Evolutionary conservation across 1,140 invertebrate genomes (phyloP).

Genomic region (Drosophila gunungcola): DNA sequence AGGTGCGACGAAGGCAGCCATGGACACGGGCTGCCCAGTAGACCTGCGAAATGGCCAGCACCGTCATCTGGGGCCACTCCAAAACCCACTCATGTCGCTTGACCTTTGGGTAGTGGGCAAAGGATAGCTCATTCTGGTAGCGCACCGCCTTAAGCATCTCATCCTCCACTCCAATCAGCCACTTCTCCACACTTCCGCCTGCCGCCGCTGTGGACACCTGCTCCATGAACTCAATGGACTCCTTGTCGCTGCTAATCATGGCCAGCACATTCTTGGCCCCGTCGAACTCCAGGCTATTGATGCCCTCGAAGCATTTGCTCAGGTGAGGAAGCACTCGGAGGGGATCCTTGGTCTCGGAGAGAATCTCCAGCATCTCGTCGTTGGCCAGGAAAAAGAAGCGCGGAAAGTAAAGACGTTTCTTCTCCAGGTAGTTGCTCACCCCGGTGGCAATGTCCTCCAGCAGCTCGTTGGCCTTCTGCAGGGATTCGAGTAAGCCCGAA

Average conservation of each 20-base stretch:
- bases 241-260: slow-evolving; percentile 94
- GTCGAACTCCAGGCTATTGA: slow-evolving; percentile 90
- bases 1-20: slow-evolving; percentile 86
- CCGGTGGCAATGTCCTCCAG: slow-evolving; percentile 94
- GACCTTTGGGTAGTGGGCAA: slow-evolving; percentile 89
- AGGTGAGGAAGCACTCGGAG: slow-evolving; percentile 95
- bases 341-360: slow-evolving; percentile 96
- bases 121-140: slow-evolving; percentile 90
- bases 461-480: slow-evolving; percentile 90
- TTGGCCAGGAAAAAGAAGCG: slow-evolving; percentile 98
- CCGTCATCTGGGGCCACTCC: slow-evolving; percentile 95
- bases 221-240: slow-evolving; percentile 90
- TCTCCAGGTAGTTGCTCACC: slow-evolving; percentile 95
- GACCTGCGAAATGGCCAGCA: slow-evolving; percentile 93
- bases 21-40: slow-evolving; percentile 95
- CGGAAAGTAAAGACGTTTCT: slow-evolving; percentile 95
- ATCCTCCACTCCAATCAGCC: slow-evolving; percentile 94
- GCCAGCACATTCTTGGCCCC: slow-evolving; percentile 91
- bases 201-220: slow-evolving; percentile 92
- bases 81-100: slow-evolving; percentile 91
- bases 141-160: slow-evolving; percentile 92
- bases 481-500: slow-evolving; percentile 90
- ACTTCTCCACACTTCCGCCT: slow-evolving; percentile 96
- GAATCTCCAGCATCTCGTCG: slow-evolving; percentile 97
- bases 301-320: slow-evolving; percentile 96